A percentile compares a stretch with the other conserved stretches of the same genome.
These are phyloP conservation scores for Rhynchopsitta pachyrhyncha DNA, from an alignment of 2,113 vertebrate genomes.

Conservation along the genomic window DNA sequence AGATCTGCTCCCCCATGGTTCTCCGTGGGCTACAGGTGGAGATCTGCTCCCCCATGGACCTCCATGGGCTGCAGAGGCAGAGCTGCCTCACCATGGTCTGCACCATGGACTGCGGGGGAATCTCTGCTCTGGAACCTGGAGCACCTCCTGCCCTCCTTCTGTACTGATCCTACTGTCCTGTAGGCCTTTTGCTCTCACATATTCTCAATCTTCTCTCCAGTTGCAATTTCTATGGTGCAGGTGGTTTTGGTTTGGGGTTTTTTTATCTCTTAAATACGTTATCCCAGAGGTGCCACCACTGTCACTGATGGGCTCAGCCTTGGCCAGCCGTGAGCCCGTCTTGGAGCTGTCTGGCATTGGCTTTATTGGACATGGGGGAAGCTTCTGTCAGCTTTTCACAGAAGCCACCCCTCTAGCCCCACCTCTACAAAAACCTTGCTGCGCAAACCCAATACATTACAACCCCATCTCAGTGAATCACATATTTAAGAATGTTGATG, in stretches of 20 bases:
- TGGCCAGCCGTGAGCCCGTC: rapidly evolving
- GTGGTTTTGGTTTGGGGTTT: not conserved
- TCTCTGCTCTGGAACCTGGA: not conserved
- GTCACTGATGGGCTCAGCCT: rapidly evolving
- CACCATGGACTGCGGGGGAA: too few species aligned
- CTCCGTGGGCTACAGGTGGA: not conserved
- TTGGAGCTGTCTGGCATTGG: not conserved
- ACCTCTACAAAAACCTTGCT: not conserved
- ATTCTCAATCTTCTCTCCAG: not conserved
- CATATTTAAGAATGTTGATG: not conserved
- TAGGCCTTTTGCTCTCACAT: not conserved
- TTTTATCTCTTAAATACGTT: not conserved
- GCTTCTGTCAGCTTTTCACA: not conserved
- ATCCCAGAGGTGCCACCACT: too few species aligned
- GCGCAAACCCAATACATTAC: not conserved
- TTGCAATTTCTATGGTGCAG: not conserved
- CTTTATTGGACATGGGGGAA: not conserved
- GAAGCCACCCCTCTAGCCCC: not conserved
- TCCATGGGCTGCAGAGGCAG: not conserved
- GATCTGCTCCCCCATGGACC: not conserved
- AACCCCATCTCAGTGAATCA: not conserved
- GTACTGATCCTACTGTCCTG: not conserved
- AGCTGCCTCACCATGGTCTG: not conserved
- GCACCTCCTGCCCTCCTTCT: not conserved
- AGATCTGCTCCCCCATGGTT: not conserved